Base-by-base conservation (phyloP, 2,113 vertebrate genomes). In the Chunga burmeisteri region DNA sequence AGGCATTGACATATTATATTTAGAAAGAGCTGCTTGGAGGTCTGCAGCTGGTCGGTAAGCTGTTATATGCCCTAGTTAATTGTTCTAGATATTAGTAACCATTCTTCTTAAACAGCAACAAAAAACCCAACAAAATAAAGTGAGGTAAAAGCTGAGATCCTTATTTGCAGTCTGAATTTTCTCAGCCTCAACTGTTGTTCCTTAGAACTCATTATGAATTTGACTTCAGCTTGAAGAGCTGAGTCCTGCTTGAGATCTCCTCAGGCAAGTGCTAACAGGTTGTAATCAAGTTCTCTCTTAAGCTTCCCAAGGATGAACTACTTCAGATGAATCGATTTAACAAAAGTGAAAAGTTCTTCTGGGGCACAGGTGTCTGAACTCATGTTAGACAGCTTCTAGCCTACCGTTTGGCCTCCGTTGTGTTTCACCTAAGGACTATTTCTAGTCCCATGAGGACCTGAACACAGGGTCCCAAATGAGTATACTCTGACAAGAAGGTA, bases 401-500 rank as follows among this genome's bases (percentile, higher is more conserved):
- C 13, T 47, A 5, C 15, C 2, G 0, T 46, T 50, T 55, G 44
- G 7, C 16, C 10, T 68, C 40, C 0, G 0, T 0, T 63, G 10
- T 36, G 11, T 53, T 88, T 78, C 20, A 67, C 25, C 21, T 38
- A 27, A 78, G 50, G 42, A 55, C 16, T 4, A 21, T 86, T 91
- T 58, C 56, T 74, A 71, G 66, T 50, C 53, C 27, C 49, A 52
- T 6, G 5, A 30, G 26, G 47, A 66, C 50, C 25, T 65, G 46
- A 82, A 55, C 18, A 8, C 34, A 63, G 30, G 13, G 17, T 78
- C 14, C 2, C 58, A 82, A 49, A 17, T 0, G 2, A 67, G 36
- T 22, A 1, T 25, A 11, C 19, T 49, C 62, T 44, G 15, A 58
- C 17, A 78, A 58, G 18, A 52, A 80, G 20, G 16, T 85, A 23